phyloP scores from a whole-genome alignment of 2,888 invertebrate species.

The Euproctis similis region DNA sequence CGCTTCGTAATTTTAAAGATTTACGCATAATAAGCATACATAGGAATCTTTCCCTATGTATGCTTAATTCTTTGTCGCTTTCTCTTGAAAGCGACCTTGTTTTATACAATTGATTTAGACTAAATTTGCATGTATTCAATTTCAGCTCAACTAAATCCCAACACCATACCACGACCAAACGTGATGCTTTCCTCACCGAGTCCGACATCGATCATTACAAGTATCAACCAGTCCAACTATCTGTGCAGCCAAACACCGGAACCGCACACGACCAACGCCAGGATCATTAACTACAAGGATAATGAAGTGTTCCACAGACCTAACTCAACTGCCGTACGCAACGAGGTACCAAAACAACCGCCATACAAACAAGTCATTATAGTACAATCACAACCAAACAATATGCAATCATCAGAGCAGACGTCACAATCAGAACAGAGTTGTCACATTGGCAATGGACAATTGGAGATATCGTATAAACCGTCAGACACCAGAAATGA shows the following conservation, averaged over 20 bases:
- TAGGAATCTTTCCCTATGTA: too few relatives aligned
- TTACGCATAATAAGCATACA: too few relatives aligned
- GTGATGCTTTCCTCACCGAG: conserved; percentile 63
- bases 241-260: conserved; percentile 53
- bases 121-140: too few relatives aligned
- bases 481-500: conserved; percentile 10
- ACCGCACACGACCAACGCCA: conserved; percentile 20
- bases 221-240: conserved; percentile 67
- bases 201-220: conserved; percentile 63
- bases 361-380: conserved; percentile 50
- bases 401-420: conserved; percentile 14
- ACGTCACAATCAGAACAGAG: conserved; percentile 16
- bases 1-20: too few relatives aligned
- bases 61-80: too few relatives aligned
- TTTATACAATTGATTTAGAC: too few relatives aligned
- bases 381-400: conserved; percentile 31
- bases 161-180: conserved; percentile 47
- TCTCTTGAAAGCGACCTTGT: too few relatives aligned
- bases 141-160: conserved; percentile 45
- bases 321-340: neutral
- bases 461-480: conserved; percentile 26
- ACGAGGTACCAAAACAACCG: conserved; percentile 25
- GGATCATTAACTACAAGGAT: conserved; percentile 25
- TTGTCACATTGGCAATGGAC: conserved; percentile 24
- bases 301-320: conserved; percentile 35